Conservation (phyloP, 2,888 invertebrate species). For the Hanleya hanleyi region DNA sequence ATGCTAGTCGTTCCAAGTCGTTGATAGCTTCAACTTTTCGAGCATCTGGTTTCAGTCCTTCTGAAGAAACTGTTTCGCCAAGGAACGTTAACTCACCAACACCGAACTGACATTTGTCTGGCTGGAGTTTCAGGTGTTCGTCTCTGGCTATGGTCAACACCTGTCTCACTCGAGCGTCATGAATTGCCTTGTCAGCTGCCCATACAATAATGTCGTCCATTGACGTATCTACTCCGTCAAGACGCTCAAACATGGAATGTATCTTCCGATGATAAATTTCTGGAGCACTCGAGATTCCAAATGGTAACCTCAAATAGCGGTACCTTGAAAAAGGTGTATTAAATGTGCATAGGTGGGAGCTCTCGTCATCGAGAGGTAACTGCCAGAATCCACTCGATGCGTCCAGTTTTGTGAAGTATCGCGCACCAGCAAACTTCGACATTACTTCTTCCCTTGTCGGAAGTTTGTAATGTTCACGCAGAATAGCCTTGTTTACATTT, state of each 20-base stretch:
- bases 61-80: slow-evolving; percentile 7
- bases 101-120: slow-evolving; percentile 5
- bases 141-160: slow-evolving; percentile 10
- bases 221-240: slow-evolving; percentile 7
- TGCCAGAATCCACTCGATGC: slow-evolving; percentile 42
- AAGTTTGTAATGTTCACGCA: slow-evolving; percentile 38
- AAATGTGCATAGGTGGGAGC: slow-evolving; percentile 22
- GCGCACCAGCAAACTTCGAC: slow-evolving; percentile 30
- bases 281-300: slow-evolving; percentile 15
- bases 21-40: slow-evolving; percentile 35
- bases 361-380: slow-evolving; percentile 25
- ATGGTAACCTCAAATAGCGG: slow-evolving; percentile 22
- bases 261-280: slow-evolving; percentile 18
- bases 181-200: not conserved
- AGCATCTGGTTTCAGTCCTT: slow-evolving; percentile 45
- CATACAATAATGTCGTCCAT: slow-evolving; percentile 15
- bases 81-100: not conserved
- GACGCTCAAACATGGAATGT: not conserved
- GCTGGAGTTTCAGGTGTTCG: slow-evolving; percentile 15
- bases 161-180: slow-evolving; percentile 4
- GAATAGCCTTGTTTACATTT: slow-evolving; percentile 41
- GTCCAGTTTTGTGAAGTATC: slow-evolving; percentile 37
- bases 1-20: not conserved
- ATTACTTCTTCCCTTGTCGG: slow-evolving; percentile 42
- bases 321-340: slow-evolving; percentile 39